Evolutionary conservation across 2,797 vertebrate genomes (phyloP), one percentile per base, ranked within the genome.

Genomic region (Acanthiza pusilla): DNA sequence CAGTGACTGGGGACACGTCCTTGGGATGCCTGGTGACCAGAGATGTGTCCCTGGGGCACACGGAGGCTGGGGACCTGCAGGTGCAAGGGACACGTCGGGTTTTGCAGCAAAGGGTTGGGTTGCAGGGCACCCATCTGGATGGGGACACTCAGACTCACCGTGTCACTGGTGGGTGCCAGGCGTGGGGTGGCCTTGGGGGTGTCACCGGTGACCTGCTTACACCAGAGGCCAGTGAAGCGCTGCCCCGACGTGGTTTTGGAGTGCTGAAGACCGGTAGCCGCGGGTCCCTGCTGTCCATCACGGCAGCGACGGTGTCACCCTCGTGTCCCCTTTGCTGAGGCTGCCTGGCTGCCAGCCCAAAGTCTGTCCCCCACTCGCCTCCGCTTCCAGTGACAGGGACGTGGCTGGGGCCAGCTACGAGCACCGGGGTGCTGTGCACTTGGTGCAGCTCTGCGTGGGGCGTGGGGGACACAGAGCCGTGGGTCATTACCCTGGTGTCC

Each of bases 391-490:
- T 1, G 67, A 21, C 17, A 1, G 70, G 66, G 51, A 48, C 0
- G 2, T 66, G 65, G 57, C 84, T 10, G 8, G 55, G 55, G 20
- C 97, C 96, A 13, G 95, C 65, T 0, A 77, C 61, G 43, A 98
- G 93, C 66, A 97, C 57, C 0, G 99, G 99, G 50, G 98, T 98
- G 68, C 99, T 99, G 96, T 98, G 99, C 60, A 98, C 98, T 43
- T 99, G 98, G 36, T 99, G 98, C 34, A 99, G 86, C 89, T 99
- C 99, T 99, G 96, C 3, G 1, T 10, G 45, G 45, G 48, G 29
- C 17, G 21, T 2, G 17, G 42, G 27, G 38, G 68, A 76, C 62
- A 43, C 19, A 5, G 42, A 47, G 61, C 60, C 25, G 1, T 70
- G 94, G 82, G 40, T 9, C 68, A 85, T 26, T 0, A 2, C 22